Evolutionary conservation across 2,888 invertebrate genomes (phyloP).

Genomic region (Melieria picta): DNA sequence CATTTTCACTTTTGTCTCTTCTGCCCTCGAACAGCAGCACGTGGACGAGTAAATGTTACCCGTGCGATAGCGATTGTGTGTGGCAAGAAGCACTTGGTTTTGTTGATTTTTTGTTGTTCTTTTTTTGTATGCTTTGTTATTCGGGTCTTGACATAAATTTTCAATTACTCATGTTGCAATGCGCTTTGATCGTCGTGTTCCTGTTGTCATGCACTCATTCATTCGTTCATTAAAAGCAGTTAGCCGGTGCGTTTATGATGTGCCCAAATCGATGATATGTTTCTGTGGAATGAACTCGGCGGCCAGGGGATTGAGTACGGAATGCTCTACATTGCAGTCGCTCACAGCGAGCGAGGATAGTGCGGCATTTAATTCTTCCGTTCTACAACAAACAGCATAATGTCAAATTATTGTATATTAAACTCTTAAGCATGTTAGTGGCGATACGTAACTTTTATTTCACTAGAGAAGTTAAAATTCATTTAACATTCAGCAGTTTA

Average conservation of each 20-base stretch:
- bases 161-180: constrained; percentile 28
- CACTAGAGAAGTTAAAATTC: too few species aligned
- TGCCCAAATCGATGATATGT: constrained; percentile 58
- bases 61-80: constrained; percentile 4
- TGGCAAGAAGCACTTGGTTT: background rate
- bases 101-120: background rate
- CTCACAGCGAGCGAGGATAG: constrained; percentile 61
- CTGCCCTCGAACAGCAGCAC: constrained; percentile 19
- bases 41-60: constrained; percentile 34
- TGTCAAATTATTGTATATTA: too few species aligned
- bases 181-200: constrained; percentile 34
- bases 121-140: constrained; percentile 15
- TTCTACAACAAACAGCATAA: background rate
- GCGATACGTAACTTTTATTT: too few species aligned
- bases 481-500: too few species aligned
- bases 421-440: too few species aligned
- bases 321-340: constrained; percentile 69
- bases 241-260: constrained; percentile 52
- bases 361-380: constrained; percentile 62
- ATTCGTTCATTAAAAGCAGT: constrained; percentile 12
- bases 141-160: constrained; percentile 18
- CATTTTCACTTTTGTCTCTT: constrained; percentile 34
- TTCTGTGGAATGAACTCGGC: constrained; percentile 81
- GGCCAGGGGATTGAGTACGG: constrained; percentile 84
- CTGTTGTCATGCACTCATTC: background rate